Percentiles rank a stretch among this genome's conserved stretches.
Evolutionary conservation across 2,797 vertebrate genomes (phyloP).

Genomic region (Hybognathus amarus): DNA sequence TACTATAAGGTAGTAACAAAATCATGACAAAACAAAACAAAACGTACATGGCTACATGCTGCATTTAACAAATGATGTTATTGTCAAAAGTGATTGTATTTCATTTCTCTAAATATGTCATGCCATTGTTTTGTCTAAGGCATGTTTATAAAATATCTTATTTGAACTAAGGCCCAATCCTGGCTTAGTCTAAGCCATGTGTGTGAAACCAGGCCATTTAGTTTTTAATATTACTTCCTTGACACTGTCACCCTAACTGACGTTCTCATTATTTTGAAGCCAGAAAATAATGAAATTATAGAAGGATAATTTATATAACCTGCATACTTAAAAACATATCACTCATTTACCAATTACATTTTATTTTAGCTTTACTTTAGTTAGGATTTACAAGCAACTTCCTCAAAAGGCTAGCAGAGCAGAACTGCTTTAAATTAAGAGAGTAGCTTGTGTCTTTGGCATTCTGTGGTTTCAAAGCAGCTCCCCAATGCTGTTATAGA

Average conservation of each 20-base stretch:
- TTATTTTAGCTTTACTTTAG: background rate
- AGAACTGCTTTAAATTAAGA: background rate
- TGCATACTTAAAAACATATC: background rate
- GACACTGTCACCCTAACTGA: background rate
- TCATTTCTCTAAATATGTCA: too few relatives aligned
- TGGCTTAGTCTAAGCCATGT: too few relatives aligned
- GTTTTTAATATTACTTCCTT: background rate
- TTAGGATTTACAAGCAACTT: background rate
- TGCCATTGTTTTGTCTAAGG: too few relatives aligned
- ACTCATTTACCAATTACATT: background rate
- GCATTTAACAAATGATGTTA: too few relatives aligned
- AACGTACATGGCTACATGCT: too few relatives aligned
- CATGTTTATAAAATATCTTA: too few relatives aligned
- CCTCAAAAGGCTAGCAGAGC: background rate
- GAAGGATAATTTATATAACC: background rate
- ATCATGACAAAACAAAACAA: too few relatives aligned
- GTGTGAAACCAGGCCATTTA: too few relatives aligned
- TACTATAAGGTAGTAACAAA: too few relatives aligned
- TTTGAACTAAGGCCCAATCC: too few relatives aligned
- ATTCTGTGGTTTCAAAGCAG: constrained; percentile 40
- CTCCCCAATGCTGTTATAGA: constrained; percentile 57
- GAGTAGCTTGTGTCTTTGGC: background rate
- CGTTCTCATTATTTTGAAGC: background rate
- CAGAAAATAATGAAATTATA: background rate
- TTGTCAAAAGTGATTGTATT: background rate